A percentile compares a stretch with the other conserved stretches of the same genome.
Evolutionary conservation across 2,888 invertebrate species (phyloP).

Genomic region (Phytoseiulus persimilis): DNA sequence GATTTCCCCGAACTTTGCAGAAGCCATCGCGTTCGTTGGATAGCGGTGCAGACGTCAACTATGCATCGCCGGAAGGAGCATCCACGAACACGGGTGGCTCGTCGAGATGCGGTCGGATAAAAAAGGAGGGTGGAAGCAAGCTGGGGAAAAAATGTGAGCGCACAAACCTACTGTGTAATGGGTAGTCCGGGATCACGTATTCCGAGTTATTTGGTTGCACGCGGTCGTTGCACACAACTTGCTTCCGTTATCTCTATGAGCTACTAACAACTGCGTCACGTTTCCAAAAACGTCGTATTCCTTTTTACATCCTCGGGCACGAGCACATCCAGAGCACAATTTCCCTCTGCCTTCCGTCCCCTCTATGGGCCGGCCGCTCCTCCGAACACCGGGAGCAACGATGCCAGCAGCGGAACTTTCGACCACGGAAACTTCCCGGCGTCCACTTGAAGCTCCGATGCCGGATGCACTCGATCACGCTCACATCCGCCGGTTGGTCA

Average conservation of each 20-base stretch:
- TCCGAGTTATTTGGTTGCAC: background rate
- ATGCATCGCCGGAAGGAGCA: background rate
- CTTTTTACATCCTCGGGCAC: background rate
- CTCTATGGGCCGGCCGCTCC: background rate
- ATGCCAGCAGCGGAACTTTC: background rate
- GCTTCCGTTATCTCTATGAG: background rate
- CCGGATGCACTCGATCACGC: background rate
- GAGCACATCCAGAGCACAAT: background rate
- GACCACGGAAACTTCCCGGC: background rate
- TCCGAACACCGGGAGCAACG: background rate
- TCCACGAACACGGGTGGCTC: background rate
- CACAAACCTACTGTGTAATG: background rate
- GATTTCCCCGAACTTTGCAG: background rate
- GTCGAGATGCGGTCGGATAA: background rate
- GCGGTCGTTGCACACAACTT: background rate
- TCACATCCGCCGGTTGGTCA: background rate
- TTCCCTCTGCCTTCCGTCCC: background rate
- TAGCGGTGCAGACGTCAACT: background rate
- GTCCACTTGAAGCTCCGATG: background rate
- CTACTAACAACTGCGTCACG: background rate
- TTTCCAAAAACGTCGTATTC: background rate
- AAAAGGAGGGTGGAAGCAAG: background rate
- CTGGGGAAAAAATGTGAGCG: background rate
- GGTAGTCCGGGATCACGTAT: background rate
- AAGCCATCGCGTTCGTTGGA: background rate